Conservation (phyloP, 37 sponge, comb jelly and placozoan species). For the Aphrocallistes beatrix region DNA sequence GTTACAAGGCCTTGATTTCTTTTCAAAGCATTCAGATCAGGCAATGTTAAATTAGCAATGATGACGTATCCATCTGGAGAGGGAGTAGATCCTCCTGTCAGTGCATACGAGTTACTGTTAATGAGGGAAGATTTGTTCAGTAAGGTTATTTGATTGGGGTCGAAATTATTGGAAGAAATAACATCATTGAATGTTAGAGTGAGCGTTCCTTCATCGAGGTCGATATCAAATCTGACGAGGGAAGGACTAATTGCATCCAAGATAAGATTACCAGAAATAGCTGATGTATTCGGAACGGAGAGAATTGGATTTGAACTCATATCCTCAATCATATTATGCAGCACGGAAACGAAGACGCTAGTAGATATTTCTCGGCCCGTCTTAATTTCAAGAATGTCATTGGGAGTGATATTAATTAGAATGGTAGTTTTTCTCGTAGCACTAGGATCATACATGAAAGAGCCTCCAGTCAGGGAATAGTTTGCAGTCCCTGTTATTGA, state of each 20-base stretch:
- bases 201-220: constrained; percentile 48
- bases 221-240: constrained; percentile 32
- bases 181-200: constrained; percentile 60
- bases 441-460: constrained; percentile 36
- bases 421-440: constrained; percentile 41
- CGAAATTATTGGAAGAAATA: neutral
- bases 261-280: constrained; percentile 19
- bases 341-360: constrained; percentile 22
- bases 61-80: neutral
- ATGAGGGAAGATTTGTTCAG: neutral
- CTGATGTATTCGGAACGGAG: neutral
- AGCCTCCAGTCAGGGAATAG: constrained; percentile 62
- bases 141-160: neutral
- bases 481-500: constrained; percentile 5
- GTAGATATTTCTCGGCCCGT: constrained; percentile 22
- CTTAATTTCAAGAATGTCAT: constrained; percentile 45
- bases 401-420: constrained; percentile 32
- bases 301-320: constrained; percentile 41
- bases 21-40: neutral
- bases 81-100: constrained; percentile 37
- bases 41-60: neutral
- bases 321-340: constrained; percentile 38
- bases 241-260: constrained; percentile 26
- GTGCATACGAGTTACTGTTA: constrained; percentile 24
- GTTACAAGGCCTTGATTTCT: neutral